phyloP scores from a whole-genome alignment of 2,888 invertebrate genomes.

The Xanthorhoe spadicearia region DNA sequence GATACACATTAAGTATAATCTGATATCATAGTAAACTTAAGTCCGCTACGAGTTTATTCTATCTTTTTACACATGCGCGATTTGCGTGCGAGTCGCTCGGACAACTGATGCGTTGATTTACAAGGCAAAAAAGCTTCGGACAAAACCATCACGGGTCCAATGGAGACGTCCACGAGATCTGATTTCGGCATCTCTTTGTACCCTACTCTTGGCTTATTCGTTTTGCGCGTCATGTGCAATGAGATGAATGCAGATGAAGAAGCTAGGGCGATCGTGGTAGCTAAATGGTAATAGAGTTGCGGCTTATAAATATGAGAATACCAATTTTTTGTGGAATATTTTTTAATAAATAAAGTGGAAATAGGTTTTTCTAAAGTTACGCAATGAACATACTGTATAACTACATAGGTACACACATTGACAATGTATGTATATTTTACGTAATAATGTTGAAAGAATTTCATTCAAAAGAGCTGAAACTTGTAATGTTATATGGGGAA shows the following conservation, averaged over 20 bases:
- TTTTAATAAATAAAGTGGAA: too few relatives aligned
- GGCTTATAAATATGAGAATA: background rate
- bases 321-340: too few relatives aligned
- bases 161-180: slow-evolving; percentile 76
- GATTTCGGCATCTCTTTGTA: slow-evolving; percentile 79
- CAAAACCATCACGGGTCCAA: slow-evolving; percentile 48
- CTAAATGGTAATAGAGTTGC: background rate
- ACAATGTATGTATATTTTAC: too few relatives aligned
- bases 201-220: slow-evolving; percentile 54
- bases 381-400: too few relatives aligned
- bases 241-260: slow-evolving; percentile 46
- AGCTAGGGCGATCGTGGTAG: background rate
- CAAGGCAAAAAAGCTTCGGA: slow-evolving; percentile 61
- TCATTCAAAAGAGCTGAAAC: too few relatives aligned
- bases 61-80: slow-evolving; percentile 50
- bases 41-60: slow-evolving; percentile 16
- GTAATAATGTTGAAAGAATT: too few relatives aligned
- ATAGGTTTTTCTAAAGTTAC: too few relatives aligned
- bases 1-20: slow-evolving; percentile 5
- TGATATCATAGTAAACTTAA: slow-evolving; percentile 12
- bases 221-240: slow-evolving; percentile 57
- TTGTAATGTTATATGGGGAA: too few relatives aligned
- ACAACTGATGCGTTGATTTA: slow-evolving; percentile 73
- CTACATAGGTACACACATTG: too few relatives aligned
- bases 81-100: slow-evolving; percentile 57